Evolutionary conservation across 2,888 invertebrate species (phyloP).

Genomic region (Mythimna impura): DNA sequence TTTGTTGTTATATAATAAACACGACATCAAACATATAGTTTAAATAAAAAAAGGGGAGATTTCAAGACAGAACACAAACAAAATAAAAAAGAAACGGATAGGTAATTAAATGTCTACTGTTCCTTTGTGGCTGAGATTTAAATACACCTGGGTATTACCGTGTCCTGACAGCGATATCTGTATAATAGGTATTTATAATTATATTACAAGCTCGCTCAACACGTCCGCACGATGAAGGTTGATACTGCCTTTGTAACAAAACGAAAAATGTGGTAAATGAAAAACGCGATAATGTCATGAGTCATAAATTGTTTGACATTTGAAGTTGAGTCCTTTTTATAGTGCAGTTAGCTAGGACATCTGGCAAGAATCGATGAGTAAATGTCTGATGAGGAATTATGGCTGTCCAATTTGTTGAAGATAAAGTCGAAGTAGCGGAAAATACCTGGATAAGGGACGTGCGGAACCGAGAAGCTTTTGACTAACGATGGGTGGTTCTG

Average conservation of each 20-base stretch:
- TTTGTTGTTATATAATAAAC: too few species aligned
- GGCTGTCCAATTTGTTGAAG: neutral
- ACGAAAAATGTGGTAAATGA: slow-evolving; percentile 8
- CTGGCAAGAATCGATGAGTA: neutral
- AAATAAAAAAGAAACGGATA: too few species aligned
- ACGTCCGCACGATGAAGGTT: slow-evolving; percentile 2
- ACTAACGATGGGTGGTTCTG: too few species aligned
- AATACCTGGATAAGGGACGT: too few species aligned
- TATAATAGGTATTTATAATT: neutral
- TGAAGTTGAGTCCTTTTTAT: neutral
- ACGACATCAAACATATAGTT: too few species aligned
- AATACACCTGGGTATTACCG: too few species aligned
- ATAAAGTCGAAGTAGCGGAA: neutral
- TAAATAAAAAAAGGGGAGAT: too few species aligned
- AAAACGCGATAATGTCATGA: neutral
- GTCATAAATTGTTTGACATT: neutral
- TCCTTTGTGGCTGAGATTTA: too few species aligned
- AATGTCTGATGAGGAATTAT: too few species aligned
- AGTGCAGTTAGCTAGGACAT: neutral
- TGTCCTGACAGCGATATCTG: too few species aligned
- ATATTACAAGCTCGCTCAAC: neutral
- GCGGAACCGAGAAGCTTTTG: neutral
- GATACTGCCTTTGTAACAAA: slow-evolving; percentile 11
- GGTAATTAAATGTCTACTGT: too few species aligned
- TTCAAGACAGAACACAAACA: too few species aligned